Conservation (phyloP, 2,888 invertebrate species). For the Lasius platythorax region DNA sequence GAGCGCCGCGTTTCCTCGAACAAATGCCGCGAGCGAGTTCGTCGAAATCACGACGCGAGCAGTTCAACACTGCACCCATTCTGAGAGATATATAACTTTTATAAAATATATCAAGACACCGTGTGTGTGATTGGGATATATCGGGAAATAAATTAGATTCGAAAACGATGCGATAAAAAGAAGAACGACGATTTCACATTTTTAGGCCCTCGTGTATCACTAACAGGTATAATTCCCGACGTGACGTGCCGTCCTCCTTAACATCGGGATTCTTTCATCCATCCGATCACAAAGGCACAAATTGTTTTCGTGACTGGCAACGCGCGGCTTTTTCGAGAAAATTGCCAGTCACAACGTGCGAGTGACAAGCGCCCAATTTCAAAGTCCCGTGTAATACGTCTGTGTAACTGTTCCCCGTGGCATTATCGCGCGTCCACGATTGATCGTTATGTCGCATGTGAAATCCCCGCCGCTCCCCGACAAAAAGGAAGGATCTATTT, state of each 20-base stretch:
- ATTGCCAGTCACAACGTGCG: conserved; percentile 69
- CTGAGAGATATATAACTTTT: background rate
- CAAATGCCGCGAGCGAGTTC: background rate
- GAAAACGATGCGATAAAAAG: conserved; percentile 19
- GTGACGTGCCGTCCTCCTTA: conserved; percentile 34
- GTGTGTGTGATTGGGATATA: conserved; percentile 2
- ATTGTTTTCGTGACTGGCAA: conserved; percentile 69
- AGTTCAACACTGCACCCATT: background rate
- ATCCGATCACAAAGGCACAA: conserved; percentile 53
- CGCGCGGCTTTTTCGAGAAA: conserved; percentile 63
- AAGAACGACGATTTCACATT: background rate
- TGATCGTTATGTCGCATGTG: conserved; percentile 45
- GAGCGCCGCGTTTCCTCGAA: background rate
- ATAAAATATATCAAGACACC: conserved; percentile 5
- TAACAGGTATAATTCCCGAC: conserved; percentile 37
- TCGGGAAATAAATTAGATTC: conserved; percentile 29
- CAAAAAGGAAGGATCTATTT: background rate
- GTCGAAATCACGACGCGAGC: background rate
- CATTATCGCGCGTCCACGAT: conserved; percentile 54
- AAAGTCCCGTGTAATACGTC: conserved; percentile 46
- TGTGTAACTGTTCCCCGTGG: conserved; percentile 47
- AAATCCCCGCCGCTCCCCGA: background rate
- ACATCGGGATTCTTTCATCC: conserved; percentile 36
- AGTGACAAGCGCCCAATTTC: conserved; percentile 74
- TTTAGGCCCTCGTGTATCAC: conserved; percentile 11